Conservation (phyloP, 2,797 vertebrate species). For the Siniperca scherzeri region DNA sequence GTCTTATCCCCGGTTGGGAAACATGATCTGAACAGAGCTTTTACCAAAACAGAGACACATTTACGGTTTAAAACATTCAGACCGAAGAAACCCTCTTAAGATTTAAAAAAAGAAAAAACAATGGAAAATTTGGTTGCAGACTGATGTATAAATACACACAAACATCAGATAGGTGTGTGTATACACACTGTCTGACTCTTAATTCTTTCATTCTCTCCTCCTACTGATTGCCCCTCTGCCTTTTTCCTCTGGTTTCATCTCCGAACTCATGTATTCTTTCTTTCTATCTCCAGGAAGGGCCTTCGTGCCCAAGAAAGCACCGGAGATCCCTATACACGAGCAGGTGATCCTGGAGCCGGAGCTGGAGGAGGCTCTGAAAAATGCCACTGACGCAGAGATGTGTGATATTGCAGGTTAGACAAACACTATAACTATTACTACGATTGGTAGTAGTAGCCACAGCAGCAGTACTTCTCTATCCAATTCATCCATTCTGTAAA, state of each 20-base stretch:
- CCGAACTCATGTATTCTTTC: not conserved
- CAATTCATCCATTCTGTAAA: too few species aligned
- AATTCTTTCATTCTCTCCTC: not conserved
- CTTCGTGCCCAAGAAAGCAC: conserved; percentile 88
- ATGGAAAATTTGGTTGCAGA: not conserved
- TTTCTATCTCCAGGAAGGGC: conserved; percentile 85
- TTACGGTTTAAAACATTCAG: not conserved
- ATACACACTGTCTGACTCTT: not conserved
- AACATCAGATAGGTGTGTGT: not conserved
- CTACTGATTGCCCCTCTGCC: not conserved
- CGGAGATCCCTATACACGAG: conserved; percentile 88
- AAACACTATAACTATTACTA: too few species aligned
- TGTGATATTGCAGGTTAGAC: conserved; percentile 94
- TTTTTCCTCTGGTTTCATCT: not conserved
- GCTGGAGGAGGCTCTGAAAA: conserved; percentile 94
- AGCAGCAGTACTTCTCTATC: too few species aligned
- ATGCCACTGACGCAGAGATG: conserved; percentile 96
- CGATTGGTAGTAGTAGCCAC: too few species aligned
- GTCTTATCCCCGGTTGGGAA: conserved; percentile 46
- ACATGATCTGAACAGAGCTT: conserved; percentile 45
- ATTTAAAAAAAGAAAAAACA: not conserved
- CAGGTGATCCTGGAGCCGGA: conserved; percentile 95
- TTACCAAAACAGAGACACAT: conserved; percentile 33
- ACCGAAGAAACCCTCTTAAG: not conserved
- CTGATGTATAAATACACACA: not conserved